Base-by-base conservation (phyloP, 2,888 invertebrate species). In the Escarpia spicata region DNA sequence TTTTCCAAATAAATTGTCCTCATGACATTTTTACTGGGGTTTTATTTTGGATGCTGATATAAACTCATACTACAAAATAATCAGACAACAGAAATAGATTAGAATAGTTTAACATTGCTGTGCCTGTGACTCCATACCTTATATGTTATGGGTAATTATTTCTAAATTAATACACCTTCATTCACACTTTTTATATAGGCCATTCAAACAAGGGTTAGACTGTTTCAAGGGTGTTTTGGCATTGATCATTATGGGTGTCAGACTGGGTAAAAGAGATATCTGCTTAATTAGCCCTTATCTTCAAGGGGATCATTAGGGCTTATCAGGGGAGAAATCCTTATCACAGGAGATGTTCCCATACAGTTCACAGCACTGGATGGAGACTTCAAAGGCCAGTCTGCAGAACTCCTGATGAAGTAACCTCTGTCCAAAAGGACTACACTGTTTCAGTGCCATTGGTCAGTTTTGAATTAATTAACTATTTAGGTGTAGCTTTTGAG, bases 231-330 rank as follows among this genome's bases (percentile, higher is more conserved):
- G 75, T 75, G 26, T 75, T 19, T 75, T 75, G 52, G 10, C 12
- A 12, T 52, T 52, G 75, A 75, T 75, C 75, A 75, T 75, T 75
- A 75, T n/a, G n/a, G 19, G 19, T 75, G 75, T 75, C 75, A 75
- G 26, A 75, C 75, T 75, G 75, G 26, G 75, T 75, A 75, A 75
- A 75, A 75, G 75, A 75, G 75, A 75, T 75, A 26, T 75, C 75
- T 26, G 75, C 75, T 75, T 26, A 75, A 75, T 75, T 75, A 75
- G 26, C 75, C 75, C 75, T 75, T 75, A 75, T 75, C 75, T 75
- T 26, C 75, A 75, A 75, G 75, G 75, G 75, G 26, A 75, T 75
- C 75, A 75, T 75, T 75, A 75, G 75, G 75, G 75, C 75, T 75
- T 75, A 75, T 75, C 75, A 75, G 75, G 75, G 60, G 75, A 75